Percentiles rank a stretch among this genome's conserved stretches.
phyloP scores from a whole-genome alignment of 2,113 vertebrate species.

The Anas platyrhynchos region DNA sequence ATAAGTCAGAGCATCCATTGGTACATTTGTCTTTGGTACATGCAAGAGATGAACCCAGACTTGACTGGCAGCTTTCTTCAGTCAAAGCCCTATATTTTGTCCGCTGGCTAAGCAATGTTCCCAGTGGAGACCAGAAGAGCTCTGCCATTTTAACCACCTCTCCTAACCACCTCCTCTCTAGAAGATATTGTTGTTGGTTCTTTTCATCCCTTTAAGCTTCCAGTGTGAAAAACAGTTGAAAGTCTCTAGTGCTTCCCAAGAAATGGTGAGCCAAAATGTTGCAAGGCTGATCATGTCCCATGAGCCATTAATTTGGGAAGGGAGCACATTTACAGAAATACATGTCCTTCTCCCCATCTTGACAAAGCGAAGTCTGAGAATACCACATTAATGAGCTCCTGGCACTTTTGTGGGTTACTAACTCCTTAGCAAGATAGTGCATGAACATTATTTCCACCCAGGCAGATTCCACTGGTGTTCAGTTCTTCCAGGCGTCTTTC shows the following conservation, averaged over 20 bases:
- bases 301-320: neutral
- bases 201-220: neutral
- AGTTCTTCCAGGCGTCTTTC: conserved; percentile 25
- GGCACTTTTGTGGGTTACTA: conserved; percentile 51
- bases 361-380: conserved; percentile 23
- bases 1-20: neutral
- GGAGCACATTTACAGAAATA: neutral
- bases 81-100: neutral
- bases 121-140: neutral
- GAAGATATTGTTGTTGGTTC: neutral
- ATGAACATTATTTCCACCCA: conserved; percentile 28
- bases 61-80: neutral
- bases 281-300: neutral
- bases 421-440: conserved; percentile 27
- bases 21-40: neutral
- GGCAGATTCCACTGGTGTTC: conserved; percentile 9
- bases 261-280: conserved; percentile 8
- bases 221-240: neutral
- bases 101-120: neutral
- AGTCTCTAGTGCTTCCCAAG: neutral
- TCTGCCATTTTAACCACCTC: neutral
- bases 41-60: neutral
- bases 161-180: neutral
- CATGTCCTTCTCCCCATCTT: neutral
- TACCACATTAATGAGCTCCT: conserved; percentile 31